Evolutionary conservation across 2,888 invertebrate species (phyloP).

Genomic region (Balanococcus diminutus): DNA sequence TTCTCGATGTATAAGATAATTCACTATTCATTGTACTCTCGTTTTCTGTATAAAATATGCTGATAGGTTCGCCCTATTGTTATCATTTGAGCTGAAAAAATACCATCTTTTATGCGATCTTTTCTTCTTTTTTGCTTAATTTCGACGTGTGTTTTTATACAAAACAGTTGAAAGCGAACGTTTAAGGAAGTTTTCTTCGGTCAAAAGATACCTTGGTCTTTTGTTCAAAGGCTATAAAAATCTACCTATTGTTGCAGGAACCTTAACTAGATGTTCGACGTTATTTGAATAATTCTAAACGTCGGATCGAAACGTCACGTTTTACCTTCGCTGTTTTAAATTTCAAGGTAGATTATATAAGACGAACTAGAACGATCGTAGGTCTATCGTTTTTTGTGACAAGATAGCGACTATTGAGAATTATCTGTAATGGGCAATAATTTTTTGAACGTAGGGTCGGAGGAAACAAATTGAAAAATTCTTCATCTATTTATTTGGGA

Average conservation of each 20-base stretch:
- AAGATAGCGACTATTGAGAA: no score
- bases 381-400: no score
- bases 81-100: background rate
- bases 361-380: no score
- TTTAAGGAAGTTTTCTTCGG: slow-evolving; percentile 8
- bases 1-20: background rate
- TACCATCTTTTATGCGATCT: background rate
- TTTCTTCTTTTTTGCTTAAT: background rate
- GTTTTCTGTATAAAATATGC: slow-evolving; percentile 31
- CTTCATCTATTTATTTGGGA: no score
- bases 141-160: background rate
- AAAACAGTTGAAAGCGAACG: background rate
- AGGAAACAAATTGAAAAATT: no score
- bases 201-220: background rate
- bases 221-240: slow-evolving; percentile 8
- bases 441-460: no score
- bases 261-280: background rate
- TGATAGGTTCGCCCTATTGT: background rate
- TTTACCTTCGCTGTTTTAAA: background rate
- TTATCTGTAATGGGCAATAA: no score
- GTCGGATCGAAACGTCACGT: slow-evolving; percentile 1
- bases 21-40: slow-evolving; percentile 11
- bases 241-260: background rate
- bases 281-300: slow-evolving; percentile 17
- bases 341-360: no score